phyloP scores from a whole-genome alignment of 2,113 vertebrate genomes.

The Indicator indicator region DNA sequence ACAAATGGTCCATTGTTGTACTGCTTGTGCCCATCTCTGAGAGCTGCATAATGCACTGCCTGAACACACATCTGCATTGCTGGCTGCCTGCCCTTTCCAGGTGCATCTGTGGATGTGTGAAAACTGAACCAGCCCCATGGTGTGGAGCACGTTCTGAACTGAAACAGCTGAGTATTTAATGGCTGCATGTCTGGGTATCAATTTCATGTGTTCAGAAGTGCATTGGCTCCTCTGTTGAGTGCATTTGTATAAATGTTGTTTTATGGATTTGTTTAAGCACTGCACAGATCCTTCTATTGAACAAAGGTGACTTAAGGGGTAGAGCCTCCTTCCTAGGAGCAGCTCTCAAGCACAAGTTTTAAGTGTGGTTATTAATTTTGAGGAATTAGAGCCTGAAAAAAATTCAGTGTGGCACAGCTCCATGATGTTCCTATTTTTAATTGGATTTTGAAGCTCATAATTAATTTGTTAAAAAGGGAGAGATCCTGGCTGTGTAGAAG shows the following conservation, averaged over 20 bases:
- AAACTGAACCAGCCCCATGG: neutral
- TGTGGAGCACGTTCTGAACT: neutral
- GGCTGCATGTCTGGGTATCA: neutral
- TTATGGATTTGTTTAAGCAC: neutral
- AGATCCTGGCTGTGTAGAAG: constrained; percentile 9
- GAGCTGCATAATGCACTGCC: neutral
- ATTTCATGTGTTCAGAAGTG: neutral
- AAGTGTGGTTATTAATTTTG: constrained; percentile 2
- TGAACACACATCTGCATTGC: neutral
- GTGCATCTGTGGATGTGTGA: neutral
- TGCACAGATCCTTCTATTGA: neutral
- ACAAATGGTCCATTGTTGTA: neutral
- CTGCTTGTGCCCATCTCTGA: neutral
- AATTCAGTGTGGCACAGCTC: neutral
- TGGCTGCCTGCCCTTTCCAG: neutral
- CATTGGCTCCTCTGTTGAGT: neutral
- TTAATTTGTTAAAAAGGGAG: constrained; percentile 41
- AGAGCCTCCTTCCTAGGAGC: neutral
- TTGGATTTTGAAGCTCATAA: constrained; percentile 52
- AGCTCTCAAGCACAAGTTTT: neutral
- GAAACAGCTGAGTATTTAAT: neutral
- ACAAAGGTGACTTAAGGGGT: neutral
- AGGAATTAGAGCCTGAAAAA: constrained; percentile 25
- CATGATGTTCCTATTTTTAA: constrained; percentile 5
- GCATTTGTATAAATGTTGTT: neutral